These are phyloP conservation scores for Sebastes fasciatus DNA, from an alignment of 2,113 vertebrate genomes.

Conservation along the genomic window DNA sequence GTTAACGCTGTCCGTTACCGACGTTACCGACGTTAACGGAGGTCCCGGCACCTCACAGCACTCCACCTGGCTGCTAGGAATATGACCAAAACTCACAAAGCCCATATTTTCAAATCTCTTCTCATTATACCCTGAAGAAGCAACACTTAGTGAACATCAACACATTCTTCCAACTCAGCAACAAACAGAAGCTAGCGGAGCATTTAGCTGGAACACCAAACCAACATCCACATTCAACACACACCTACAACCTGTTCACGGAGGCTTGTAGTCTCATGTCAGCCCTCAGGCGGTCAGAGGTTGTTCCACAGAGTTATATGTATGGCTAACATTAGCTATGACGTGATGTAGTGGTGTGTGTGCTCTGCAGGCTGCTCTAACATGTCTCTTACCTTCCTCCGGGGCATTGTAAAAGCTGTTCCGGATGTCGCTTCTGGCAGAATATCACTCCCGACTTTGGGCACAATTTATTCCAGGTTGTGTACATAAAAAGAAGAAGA, in stretches of 20 bases:
- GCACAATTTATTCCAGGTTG: not conserved
- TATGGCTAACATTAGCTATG: constrained; percentile 64
- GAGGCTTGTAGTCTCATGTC: not conserved
- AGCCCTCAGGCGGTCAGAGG: not conserved
- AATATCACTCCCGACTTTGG: not conserved
- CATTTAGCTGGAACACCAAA: constrained; percentile 41
- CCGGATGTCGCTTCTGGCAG: not conserved
- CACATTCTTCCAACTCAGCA: constrained; percentile 36
- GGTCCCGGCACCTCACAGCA: not conserved
- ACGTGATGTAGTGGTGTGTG: constrained; percentile 67
- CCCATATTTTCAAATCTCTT: not conserved
- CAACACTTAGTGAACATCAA: not conserved
- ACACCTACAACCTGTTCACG: not conserved
- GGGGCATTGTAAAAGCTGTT: constrained; percentile 66
- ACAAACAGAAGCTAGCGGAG: constrained; percentile 46
- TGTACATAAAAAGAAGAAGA: not conserved
- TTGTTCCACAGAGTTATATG: not conserved
- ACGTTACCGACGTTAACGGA: not conserved
- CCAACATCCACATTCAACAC: not conserved
- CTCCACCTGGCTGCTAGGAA: rapidly evolving
- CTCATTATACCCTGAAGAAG: not conserved
- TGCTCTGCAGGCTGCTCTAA: constrained; percentile 29
- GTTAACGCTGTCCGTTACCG: constrained; percentile 1
- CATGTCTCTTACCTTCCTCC: constrained; percentile 74
- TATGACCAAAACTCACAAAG: not conserved